These are phyloP conservation scores for Palaemon carinicauda DNA, from an alignment of 1,140 invertebrate genomes.

Conservation along the genomic window DNA sequence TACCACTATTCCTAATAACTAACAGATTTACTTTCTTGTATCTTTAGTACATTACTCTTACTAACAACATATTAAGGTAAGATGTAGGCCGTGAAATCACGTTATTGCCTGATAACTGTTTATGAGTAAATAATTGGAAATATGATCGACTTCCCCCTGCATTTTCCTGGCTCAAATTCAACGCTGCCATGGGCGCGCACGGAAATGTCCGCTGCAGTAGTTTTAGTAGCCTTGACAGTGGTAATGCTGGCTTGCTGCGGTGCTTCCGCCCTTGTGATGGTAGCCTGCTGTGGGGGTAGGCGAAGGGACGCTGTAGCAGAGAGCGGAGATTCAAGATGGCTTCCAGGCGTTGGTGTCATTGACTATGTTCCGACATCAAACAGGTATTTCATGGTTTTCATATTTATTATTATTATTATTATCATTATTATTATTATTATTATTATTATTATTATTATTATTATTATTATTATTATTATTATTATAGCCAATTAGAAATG, in stretches of 20 bases:
- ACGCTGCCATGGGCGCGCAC: conserved; percentile 31
- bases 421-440: neutral
- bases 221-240: conserved; percentile 36
- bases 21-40: too few relatives aligned
- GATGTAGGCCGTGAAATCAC: too few relatives aligned
- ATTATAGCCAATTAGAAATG: too few relatives aligned
- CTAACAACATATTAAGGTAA: too few relatives aligned
- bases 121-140: too few relatives aligned
- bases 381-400: neutral
- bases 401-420: neutral
- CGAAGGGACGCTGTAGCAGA: conserved; percentile 46
- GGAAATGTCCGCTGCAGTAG: conserved; percentile 44
- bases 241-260: conserved; percentile 43
- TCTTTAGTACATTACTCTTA: too few relatives aligned
- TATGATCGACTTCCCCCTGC: conserved; percentile 22
- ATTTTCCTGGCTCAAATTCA: conserved; percentile 11
- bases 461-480: too few relatives aligned
- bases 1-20: too few relatives aligned
- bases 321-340: conserved; percentile 41
- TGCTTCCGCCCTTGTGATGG: conserved; percentile 33
- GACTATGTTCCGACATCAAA: conserved; percentile 50
- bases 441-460: too few relatives aligned
- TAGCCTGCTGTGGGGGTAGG: conserved; percentile 38
- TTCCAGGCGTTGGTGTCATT: conserved; percentile 53
- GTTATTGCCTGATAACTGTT: too few relatives aligned